These are phyloP conservation scores for Cyrtorhinus lividipennis DNA, from an alignment of 1,140 invertebrate species.

Conservation along the genomic window DNA sequence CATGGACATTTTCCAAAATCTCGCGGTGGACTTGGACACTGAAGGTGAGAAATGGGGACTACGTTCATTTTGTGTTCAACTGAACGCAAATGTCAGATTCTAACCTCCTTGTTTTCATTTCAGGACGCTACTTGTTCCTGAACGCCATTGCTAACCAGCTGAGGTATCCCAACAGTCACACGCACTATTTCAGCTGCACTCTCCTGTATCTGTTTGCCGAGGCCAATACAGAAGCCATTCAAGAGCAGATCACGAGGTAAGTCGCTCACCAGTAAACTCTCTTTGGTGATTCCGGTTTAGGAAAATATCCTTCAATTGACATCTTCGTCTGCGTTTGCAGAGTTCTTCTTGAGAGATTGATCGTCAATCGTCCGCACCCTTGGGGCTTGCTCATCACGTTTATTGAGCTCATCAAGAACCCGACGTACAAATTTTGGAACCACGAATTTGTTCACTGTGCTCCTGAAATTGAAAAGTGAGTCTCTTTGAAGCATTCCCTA, in stretches of 20 bases:
- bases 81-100: not conserved
- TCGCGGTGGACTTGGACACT: constrained; percentile 92
- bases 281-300: not conserved
- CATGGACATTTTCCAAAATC: constrained; percentile 99
- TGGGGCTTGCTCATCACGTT: constrained; percentile 98
- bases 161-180: constrained; percentile 97
- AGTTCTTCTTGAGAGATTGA: constrained; percentile 89
- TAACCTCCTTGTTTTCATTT: no score
- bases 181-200: constrained; percentile 97
- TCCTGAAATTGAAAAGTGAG: constrained; percentile 95
- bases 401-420: constrained; percentile 98
- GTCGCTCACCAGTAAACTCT: constrained; percentile 13
- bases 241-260: constrained; percentile 58
- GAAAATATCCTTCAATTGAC: no score
- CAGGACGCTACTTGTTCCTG: constrained; percentile 80
- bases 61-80: no score
- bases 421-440: constrained; percentile 97
- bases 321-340: no score
- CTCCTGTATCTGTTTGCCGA: constrained; percentile 95
- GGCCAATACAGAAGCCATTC: constrained; percentile 92
- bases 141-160: constrained; percentile 98
- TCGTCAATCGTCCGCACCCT: constrained; percentile 95
- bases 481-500: no score
- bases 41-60: constrained; percentile 53
- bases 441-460: constrained; percentile 99